These are phyloP conservation scores for Limosa lapponica DNA, from an alignment of 2,797 vertebrate species.

Conservation along the genomic window DNA sequence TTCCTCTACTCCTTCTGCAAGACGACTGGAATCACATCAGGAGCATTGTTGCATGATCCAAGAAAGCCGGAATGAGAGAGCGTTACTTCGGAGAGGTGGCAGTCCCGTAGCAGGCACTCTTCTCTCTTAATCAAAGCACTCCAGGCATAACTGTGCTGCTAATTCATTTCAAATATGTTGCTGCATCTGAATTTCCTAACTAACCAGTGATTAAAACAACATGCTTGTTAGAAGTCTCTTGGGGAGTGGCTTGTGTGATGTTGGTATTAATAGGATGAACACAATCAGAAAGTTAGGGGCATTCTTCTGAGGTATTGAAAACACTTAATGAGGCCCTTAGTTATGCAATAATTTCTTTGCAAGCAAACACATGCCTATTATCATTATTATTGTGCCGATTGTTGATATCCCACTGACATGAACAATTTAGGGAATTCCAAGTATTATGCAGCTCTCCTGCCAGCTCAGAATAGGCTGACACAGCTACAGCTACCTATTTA, in stretches of 20 bases:
- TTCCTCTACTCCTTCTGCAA: background rate
- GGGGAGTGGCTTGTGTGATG: constrained; percentile 34
- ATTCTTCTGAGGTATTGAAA: constrained; percentile 47
- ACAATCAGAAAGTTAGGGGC: constrained; percentile 43
- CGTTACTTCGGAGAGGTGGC: background rate
- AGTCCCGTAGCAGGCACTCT: background rate
- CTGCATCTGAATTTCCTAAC: constrained; percentile 20
- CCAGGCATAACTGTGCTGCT: background rate
- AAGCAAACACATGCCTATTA: constrained; percentile 37
- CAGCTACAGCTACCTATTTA: constrained; percentile 84
- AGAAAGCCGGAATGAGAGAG: background rate
- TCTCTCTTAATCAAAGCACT: background rate
- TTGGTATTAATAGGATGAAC: constrained; percentile 52
- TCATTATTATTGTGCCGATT: constrained; percentile 37
- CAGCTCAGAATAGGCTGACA: constrained; percentile 73
- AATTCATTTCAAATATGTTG: constrained; percentile 25
- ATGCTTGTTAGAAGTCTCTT: background rate
- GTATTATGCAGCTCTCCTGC: constrained; percentile 85
- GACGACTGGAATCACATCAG: background rate
- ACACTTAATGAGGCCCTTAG: constrained; percentile 53
- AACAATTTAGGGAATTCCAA: constrained; percentile 87
- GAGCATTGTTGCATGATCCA: background rate
- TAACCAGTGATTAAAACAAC: constrained; percentile 14
- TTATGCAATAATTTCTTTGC: constrained; percentile 66
- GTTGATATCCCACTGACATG: constrained; percentile 80